phyloP scores from a whole-genome alignment of 2,113 vertebrate genomes.

The Platysternon megacephalum region DNA sequence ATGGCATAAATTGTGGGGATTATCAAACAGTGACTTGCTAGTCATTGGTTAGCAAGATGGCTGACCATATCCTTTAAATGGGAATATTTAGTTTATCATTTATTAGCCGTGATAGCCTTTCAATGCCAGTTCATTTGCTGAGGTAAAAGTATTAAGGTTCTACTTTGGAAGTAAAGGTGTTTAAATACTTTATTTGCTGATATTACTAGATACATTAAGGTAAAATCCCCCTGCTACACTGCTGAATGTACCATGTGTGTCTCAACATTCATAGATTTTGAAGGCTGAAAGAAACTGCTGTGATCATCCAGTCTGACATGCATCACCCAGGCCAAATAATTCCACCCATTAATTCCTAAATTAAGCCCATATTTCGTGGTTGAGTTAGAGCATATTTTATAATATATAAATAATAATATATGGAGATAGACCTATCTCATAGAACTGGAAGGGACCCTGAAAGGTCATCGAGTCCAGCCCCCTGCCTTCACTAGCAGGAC shows the following conservation, averaged over 20 bases:
- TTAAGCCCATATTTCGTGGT: too few relatives aligned
- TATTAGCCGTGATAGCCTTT: background rate
- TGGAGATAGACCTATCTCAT: too few relatives aligned
- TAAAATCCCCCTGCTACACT: background rate
- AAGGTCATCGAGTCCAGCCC: too few relatives aligned
- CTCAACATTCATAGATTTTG: background rate
- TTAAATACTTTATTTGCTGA: background rate
- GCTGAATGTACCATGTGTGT: background rate
- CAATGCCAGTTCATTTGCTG: background rate
- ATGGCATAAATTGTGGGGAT: background rate
- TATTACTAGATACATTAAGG: background rate
- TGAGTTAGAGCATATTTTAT: too few relatives aligned
- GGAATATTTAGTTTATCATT: background rate
- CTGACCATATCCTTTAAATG: background rate
- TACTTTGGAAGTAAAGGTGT: background rate
- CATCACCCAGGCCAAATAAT: too few relatives aligned
- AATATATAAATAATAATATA: too few relatives aligned
- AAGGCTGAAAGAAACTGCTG: background rate
- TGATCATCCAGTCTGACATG: too few relatives aligned
- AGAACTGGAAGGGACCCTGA: too few relatives aligned
- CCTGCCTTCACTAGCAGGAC: too few relatives aligned
- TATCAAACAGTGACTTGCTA: background rate
- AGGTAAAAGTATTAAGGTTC: background rate
- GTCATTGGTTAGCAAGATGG: background rate
- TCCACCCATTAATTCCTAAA: too few relatives aligned